These are phyloP conservation scores for Thinocorus orbignyianus DNA, from an alignment of 2,113 vertebrate species.

Conservation along the genomic window DNA sequence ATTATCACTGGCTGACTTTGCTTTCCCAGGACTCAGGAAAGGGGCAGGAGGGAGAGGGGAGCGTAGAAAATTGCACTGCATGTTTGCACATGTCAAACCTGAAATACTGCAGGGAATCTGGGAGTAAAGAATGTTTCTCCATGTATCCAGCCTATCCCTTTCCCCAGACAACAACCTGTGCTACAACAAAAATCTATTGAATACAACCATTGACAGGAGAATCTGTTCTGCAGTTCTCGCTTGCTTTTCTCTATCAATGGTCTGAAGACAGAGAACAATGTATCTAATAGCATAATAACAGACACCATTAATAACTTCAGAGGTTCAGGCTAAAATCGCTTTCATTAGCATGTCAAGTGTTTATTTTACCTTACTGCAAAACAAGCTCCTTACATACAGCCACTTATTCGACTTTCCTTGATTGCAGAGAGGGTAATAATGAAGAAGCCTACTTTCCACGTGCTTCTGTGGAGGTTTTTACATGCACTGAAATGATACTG, in stretches of 20 bases:
- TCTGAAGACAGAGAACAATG: constrained; percentile 34
- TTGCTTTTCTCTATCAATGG: neutral
- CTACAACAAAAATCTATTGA: constrained; percentile 31
- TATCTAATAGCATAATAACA: constrained; percentile 45
- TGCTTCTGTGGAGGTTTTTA: constrained; percentile 17
- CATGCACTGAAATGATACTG: constrained; percentile 15
- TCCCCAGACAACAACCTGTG: constrained; percentile 11
- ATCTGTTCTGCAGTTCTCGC: constrained; percentile 1
- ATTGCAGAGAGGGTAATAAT: constrained; percentile 21
- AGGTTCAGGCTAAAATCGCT: neutral
- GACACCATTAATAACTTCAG: constrained; percentile 60
- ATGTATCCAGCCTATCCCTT: constrained; percentile 14
- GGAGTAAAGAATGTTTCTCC: constrained; percentile 38
- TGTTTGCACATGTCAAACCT: constrained; percentile 59
- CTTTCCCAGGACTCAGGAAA: constrained; percentile 40
- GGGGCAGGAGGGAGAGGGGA: accelerated
- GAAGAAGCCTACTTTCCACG: neutral
- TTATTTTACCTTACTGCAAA: constrained; percentile 58
- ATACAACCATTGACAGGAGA: constrained; percentile 24
- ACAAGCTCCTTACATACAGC: neutral
- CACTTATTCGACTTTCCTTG: constrained; percentile 5
- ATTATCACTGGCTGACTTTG: constrained; percentile 61
- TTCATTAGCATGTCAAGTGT: constrained; percentile 51
- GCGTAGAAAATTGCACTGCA: constrained; percentile 40
- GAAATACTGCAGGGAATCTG: constrained; percentile 41